phyloP scores from a whole-genome alignment of 2,113 vertebrate species.

The Eptesicus fuscus region DNA sequence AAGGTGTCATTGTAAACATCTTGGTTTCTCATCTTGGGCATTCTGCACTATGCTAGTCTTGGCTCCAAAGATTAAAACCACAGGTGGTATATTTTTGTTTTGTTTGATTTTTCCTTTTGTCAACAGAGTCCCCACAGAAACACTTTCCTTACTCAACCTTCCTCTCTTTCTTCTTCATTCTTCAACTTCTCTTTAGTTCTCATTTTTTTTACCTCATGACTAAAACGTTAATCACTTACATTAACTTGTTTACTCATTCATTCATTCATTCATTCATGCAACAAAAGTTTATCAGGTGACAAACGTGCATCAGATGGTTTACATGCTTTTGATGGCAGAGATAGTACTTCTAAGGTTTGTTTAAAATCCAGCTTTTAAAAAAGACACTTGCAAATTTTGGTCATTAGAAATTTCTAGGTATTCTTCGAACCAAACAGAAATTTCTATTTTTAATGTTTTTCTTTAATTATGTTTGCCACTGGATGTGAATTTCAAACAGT shows the following conservation, averaged over 20 bases:
- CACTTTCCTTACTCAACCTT: not conserved
- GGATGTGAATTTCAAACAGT: conserved; percentile 13
- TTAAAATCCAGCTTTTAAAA: not conserved
- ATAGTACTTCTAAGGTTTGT: not conserved
- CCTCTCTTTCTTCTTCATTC: not conserved
- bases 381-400: not conserved
- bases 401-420: conserved; percentile 2
- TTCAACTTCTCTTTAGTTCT: not conserved
- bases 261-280: not conserved
- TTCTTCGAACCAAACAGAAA: not conserved
- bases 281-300: not conserved
- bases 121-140: not conserved
- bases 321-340: not conserved
- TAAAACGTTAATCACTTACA: not conserved
- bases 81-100: not conserved
- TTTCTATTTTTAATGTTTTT: not conserved
- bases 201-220: not conserved
- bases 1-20: not conserved
- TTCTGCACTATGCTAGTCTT: not conserved
- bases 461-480: not conserved
- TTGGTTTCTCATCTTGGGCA: not conserved
- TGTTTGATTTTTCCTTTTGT: not conserved
- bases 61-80: conserved; percentile 15
- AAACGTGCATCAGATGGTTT: not conserved
- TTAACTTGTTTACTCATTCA: not conserved